These are phyloP conservation scores for Eupithecia abbreviata DNA, from an alignment of 2,888 invertebrate genomes.

Conservation along the genomic window DNA sequence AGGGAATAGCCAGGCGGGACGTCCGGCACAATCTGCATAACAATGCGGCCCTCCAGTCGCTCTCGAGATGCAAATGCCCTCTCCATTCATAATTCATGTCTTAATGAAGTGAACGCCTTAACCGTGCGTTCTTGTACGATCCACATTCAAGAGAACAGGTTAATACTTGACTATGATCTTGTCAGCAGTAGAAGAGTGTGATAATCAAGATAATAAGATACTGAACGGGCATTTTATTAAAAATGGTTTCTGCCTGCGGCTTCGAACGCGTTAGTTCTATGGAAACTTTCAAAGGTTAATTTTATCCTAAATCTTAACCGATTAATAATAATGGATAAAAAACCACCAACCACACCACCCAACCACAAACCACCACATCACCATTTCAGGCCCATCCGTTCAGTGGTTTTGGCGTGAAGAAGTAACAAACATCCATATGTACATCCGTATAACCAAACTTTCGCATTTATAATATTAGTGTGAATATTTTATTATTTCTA, in stretches of 20 bases:
- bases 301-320: too few relatives aligned
- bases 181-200: background rate
- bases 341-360: too few relatives aligned
- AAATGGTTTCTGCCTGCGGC: too few relatives aligned
- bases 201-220: background rate
- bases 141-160: background rate
- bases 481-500: background rate
- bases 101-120: constrained; percentile 71
- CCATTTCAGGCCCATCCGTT: background rate
- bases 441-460: background rate
- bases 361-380: too few relatives aligned
- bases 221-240: background rate
- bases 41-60: constrained; percentile 73
- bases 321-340: too few relatives aligned
- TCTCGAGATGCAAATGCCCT: constrained; percentile 77
- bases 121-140: background rate
- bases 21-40: constrained; percentile 82
- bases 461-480: background rate
- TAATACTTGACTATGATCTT: background rate
- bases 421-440: background rate
- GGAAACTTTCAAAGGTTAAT: too few relatives aligned
- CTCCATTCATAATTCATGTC: constrained; percentile 80
- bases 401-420: background rate
- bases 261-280: too few relatives aligned
- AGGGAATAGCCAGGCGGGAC: constrained; percentile 60